Evolutionary conservation across 2,888 invertebrate species (phyloP).

Genomic region (Amphimallon solstitiale): DNA sequence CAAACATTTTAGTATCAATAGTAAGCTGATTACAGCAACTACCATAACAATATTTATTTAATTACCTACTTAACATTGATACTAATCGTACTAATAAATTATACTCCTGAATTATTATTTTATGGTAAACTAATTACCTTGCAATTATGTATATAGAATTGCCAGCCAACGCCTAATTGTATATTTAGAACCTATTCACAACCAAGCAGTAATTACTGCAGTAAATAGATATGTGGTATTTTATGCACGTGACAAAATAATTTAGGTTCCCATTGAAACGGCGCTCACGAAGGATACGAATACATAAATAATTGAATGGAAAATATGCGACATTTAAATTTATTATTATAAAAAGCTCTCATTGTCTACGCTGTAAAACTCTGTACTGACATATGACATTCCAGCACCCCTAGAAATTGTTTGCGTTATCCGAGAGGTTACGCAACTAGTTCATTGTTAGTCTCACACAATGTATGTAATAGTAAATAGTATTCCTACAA

Average conservation of each 20-base stretch:
- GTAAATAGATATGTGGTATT: constrained; percentile 17
- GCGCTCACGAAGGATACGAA: constrained; percentile 18
- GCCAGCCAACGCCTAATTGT: constrained; percentile 7
- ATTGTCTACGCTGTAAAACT: constrained; percentile 28
- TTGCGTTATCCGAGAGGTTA: constrained; percentile 8
- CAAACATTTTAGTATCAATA: no score
- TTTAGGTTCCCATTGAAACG: constrained; percentile 27
- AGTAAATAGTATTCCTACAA: constrained; percentile 13
- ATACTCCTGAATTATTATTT: no score
- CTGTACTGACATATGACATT: constrained; percentile 16
- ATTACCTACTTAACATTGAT: no score
- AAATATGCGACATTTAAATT: constrained; percentile 32
- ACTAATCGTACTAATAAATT: no score
- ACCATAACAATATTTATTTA: no score
- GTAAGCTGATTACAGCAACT: no score
- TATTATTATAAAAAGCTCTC: constrained; percentile 29
- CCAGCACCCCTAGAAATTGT: constrained; percentile 13
- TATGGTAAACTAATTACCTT: background rate
- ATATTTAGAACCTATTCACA: background rate
- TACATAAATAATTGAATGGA: constrained; percentile 32
- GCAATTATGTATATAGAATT: background rate
- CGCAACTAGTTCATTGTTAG: constrained; percentile 27
- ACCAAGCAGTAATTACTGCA: constrained; percentile 1
- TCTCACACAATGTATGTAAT: background rate
- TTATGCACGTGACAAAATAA: constrained; percentile 28